phyloP scores from a whole-genome alignment of 2,888 invertebrate genomes.

The Cephus spinipes region DNA sequence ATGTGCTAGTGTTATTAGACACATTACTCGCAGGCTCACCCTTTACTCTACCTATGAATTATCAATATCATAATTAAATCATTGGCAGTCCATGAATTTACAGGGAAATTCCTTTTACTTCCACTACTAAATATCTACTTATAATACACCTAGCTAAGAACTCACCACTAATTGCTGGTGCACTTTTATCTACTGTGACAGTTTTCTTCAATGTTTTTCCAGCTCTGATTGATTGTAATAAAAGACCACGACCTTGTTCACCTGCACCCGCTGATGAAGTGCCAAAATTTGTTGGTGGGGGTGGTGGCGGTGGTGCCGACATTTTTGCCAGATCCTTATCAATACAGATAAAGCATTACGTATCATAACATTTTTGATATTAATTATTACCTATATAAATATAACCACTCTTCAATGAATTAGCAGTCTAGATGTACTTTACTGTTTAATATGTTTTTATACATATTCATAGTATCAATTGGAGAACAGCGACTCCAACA shows the following conservation, averaged over 20 bases:
- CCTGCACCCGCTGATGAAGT: conserved; percentile 66
- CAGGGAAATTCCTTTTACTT: not conserved
- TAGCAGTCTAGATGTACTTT: too few species aligned
- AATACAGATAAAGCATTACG: not conserved
- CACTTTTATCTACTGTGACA: conserved; percentile 91
- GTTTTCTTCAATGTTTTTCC: conserved; percentile 87
- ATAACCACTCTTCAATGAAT: too few species aligned
- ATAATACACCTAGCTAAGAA: conserved; percentile 10
- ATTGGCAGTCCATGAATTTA: not conserved
- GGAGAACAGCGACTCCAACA: not conserved
- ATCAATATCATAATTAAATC: not conserved
- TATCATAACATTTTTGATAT: not conserved
- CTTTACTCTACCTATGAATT: conserved; percentile 57
- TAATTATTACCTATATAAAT: too few species aligned
- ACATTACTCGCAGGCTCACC: conserved; percentile 56
- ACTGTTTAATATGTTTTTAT: not conserved
- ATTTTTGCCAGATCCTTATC: conserved; percentile 36
- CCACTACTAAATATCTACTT: not conserved
- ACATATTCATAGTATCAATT: not conserved
- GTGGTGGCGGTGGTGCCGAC: conserved; percentile 75
- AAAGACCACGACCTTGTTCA: conserved; percentile 73
- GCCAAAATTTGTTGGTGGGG: conserved; percentile 70
- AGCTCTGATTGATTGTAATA: conserved; percentile 86
- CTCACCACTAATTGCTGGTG: conserved; percentile 80
- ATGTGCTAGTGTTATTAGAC: conserved; percentile 31